phyloP scores from a whole-genome alignment of 2,113 vertebrate genomes.

The Anseranas semipalmata region DNA sequence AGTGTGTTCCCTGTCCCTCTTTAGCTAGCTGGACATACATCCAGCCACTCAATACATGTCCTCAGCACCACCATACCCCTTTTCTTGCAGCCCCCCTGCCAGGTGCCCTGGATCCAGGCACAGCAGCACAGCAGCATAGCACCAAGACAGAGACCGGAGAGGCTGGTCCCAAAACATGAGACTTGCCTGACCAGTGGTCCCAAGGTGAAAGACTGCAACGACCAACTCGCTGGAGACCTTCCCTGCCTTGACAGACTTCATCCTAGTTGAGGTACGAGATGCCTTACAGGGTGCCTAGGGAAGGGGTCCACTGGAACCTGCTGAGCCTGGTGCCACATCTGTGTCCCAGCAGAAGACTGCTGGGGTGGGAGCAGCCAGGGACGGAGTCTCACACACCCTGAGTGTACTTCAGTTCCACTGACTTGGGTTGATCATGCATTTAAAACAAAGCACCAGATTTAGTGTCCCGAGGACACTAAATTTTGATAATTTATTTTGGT shows the following conservation, averaged over 20 bases:
- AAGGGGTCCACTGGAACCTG: accelerated
- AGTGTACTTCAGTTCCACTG: background rate
- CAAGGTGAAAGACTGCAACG: background rate
- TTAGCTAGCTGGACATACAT: background rate
- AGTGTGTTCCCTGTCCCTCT: background rate
- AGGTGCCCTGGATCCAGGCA: background rate
- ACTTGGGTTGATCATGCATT: background rate
- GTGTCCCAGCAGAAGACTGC: background rate
- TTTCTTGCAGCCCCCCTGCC: background rate
- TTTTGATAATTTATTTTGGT: background rate
- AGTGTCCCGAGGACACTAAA: background rate
- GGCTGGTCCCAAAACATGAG: background rate
- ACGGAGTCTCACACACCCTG: accelerated
- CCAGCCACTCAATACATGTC: background rate
- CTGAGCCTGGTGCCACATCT: background rate
- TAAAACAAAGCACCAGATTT: background rate
- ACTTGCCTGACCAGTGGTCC: background rate
- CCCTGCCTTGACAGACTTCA: background rate
- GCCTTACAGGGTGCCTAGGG: background rate
- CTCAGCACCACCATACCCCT: accelerated
- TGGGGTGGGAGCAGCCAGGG: background rate
- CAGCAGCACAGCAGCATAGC: background rate
- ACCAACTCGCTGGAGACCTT: background rate
- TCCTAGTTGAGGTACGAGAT: accelerated
- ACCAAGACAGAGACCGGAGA: background rate